Evolutionary conservation across 2,888 invertebrate genomes (phyloP), one percentile per base, ranked within the genome.

Genomic region (Acanthosoma haemorrhoidale): DNA sequence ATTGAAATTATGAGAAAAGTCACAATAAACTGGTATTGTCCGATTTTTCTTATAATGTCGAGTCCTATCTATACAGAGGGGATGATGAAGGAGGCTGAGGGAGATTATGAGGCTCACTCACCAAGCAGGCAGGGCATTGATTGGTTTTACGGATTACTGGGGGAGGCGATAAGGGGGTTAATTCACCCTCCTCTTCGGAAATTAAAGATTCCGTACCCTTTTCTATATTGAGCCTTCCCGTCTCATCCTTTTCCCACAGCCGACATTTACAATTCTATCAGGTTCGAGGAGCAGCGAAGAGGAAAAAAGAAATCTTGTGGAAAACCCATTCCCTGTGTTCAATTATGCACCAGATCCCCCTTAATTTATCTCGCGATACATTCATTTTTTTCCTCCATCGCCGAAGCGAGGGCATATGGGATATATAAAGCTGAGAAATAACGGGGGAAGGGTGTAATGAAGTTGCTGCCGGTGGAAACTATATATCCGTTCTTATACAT

Each of bases 181-280:
- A 25, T 29, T 51, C 25, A 25, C 51, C 51, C 32, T 32, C 32
- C 25, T 25, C 51, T n/a, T 25, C 13, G 51, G 51, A 51, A 51
- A 51, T 51, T 51, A 25, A 51, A 25, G 51, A 51, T 51, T 51
- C n/a, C n/a, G n/a, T n/a, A 51, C 25, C n/a, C 51, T 51, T 51
- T 51, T 25, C n/a, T 6, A 25, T 21, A 51, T 8, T 11, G 3
- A 21, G 21, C 51, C 51, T 25, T 25, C 25, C n/a, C n/a, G n/a
- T n/a, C n/a, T n/a, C n/a, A n/a, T n/a, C n/a, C n/a, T n/a, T n/a
- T n/a, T n/a, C n/a, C 29, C n/a, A 51, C 21, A 25, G 51, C 51
- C 13, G 25, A n/a, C 51, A 51, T 51, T 51, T 25, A 51, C 29
- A 51, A n/a, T 51, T 21, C 25, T 18, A 51, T 11, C 3, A n/a